phyloP scores from a whole-genome alignment of 2,888 invertebrate species.

The Cheilosia pagana region DNA sequence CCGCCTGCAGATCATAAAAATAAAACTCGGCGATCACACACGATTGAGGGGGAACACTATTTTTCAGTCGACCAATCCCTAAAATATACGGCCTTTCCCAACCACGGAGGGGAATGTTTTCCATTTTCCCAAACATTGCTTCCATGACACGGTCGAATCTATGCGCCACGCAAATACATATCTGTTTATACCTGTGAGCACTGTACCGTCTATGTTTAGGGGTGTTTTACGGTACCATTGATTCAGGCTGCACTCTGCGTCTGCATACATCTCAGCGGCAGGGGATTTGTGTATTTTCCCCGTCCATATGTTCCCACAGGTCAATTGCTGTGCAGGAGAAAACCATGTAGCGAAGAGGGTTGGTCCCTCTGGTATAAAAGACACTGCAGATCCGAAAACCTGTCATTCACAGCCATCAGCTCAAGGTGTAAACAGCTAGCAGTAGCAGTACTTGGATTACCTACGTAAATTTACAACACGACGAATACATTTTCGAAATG shows the following conservation, averaged over 20 bases:
- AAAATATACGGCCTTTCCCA: constrained; percentile 22
- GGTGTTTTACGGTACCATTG: constrained; percentile 53
- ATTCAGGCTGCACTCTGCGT: constrained; percentile 11
- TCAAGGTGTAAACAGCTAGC: constrained; percentile 79
- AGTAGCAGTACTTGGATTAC: constrained; percentile 49
- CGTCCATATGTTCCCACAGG: constrained; percentile 66
- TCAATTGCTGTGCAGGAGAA: constrained; percentile 32
- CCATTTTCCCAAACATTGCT: constrained; percentile 37
- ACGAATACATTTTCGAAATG: constrained; percentile 83
- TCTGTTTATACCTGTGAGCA: constrained; percentile 29
- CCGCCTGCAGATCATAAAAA: constrained; percentile 31
- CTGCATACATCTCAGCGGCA: constrained; percentile 45
- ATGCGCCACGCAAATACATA: constrained; percentile 43
- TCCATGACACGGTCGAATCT: constrained; percentile 53
- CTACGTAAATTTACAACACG: constrained; percentile 59
- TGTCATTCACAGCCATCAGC: constrained; percentile 81
- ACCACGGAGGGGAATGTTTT: constrained; percentile 47
- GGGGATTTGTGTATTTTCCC: constrained; percentile 60
- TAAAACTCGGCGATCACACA: constrained; percentile 35
- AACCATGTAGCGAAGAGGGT: constrained; percentile 37
- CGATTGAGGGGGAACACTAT: constrained; percentile 4
- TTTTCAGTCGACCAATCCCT: constrained; percentile 63
- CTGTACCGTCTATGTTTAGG: constrained; percentile 50
- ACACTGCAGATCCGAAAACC: constrained; percentile 78
- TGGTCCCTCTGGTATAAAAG: constrained; percentile 61